Evolutionary conservation across 2,888 invertebrate genomes (phyloP).

Genomic region (Andrena hattorfiana): DNA sequence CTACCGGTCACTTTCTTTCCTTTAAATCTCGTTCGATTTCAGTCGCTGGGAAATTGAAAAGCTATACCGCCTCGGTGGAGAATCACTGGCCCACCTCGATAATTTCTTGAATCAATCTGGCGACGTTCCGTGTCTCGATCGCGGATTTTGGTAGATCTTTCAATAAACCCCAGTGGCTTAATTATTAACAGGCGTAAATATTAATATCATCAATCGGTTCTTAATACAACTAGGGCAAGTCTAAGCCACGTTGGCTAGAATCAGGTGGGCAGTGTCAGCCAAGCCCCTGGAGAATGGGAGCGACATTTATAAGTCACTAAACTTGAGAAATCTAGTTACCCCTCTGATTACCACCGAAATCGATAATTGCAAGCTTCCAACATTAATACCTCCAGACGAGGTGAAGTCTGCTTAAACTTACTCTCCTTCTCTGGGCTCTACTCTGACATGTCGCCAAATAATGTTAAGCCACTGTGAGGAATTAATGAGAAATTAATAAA

Average conservation of each 20-base stretch:
- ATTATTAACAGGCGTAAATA: neutral
- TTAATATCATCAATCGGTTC: neutral
- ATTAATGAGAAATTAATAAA: neutral
- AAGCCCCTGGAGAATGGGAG: neutral
- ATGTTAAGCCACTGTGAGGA: slow-evolving; percentile 6
- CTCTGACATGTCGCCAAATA: neutral
- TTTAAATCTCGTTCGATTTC: neutral
- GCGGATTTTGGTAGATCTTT: neutral
- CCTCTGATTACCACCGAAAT: neutral
- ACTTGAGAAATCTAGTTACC: neutral
- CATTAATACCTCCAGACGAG: neutral
- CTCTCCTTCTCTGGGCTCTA: neutral
- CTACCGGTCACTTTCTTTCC: neutral
- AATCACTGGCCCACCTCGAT: neutral
- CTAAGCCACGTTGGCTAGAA: neutral
- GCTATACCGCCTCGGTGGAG: neutral
- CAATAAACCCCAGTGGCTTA: neutral
- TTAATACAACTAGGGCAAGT: neutral
- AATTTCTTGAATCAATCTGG: neutral
- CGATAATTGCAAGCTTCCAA: neutral
- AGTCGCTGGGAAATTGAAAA: neutral
- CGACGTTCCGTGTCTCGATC: neutral
- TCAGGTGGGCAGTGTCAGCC: neutral
- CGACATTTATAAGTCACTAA: neutral
- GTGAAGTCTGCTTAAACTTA: neutral